phyloP scores from a whole-genome alignment of 2,888 invertebrate species.

The Disparrhopalites patrizii region DNA sequence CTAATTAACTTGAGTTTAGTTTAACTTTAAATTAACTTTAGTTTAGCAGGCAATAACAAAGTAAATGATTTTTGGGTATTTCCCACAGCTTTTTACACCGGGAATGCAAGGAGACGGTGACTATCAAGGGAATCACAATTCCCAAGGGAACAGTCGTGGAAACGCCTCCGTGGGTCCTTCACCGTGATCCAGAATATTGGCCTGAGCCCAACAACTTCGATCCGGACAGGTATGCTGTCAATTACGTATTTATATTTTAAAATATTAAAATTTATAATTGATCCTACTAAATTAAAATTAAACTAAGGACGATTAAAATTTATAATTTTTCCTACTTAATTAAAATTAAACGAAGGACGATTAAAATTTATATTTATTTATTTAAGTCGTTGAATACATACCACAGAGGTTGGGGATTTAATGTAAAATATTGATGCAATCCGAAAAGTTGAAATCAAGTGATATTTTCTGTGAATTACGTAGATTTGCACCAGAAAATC shows the following conservation, averaged over 20 bases:
- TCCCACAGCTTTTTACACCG: constrained; percentile 43
- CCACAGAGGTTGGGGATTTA: too few relatives aligned
- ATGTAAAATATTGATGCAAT: too few relatives aligned
- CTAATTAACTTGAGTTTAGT: neutral
- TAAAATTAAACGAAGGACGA: neutral
- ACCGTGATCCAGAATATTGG: constrained; percentile 46
- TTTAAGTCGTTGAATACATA: too few relatives aligned
- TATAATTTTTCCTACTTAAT: neutral
- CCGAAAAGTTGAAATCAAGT: too few relatives aligned
- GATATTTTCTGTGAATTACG: too few relatives aligned
- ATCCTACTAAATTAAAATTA: constrained; percentile 30
- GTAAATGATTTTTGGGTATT: too few relatives aligned
- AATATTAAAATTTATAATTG: too few relatives aligned
- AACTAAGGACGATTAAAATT: neutral
- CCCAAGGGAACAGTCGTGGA: constrained; percentile 46
- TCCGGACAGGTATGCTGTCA: constrained; percentile 14
- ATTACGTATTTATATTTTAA: neutral
- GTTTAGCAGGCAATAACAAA: too few relatives aligned
- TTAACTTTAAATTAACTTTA: constrained; percentile 10
- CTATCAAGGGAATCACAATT: constrained; percentile 45
- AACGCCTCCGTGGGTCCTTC: constrained; percentile 45
- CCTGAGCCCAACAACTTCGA: constrained; percentile 45
- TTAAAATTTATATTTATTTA: neutral
- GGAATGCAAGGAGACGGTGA: constrained; percentile 45
- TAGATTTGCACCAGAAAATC: constrained; percentile 16